A percentile compares a stretch with the other conserved stretches of the same genome.
phyloP scores from a whole-genome alignment of 2,797 vertebrate species.

The Salarias fasciatus region DNA sequence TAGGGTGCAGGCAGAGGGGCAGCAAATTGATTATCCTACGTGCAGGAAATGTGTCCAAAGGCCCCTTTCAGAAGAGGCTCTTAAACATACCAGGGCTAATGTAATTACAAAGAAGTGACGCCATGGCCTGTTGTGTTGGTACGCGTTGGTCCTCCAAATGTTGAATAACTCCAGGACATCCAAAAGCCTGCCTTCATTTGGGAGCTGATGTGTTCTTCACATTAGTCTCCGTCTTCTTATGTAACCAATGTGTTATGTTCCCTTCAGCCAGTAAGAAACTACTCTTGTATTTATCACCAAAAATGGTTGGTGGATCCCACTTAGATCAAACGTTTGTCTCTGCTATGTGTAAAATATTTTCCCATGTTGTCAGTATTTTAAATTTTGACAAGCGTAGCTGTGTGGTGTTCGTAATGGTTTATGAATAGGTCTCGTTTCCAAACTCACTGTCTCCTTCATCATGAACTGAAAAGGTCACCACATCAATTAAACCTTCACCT shows the following conservation, averaged over 20 bases:
- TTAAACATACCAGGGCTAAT: constrained; percentile 69
- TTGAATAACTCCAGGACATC: constrained; percentile 50
- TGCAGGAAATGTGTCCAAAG: constrained; percentile 68
- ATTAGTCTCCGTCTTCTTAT: constrained; percentile 49
- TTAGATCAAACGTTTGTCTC: too few relatives aligned
- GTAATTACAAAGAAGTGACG: constrained; percentile 63
- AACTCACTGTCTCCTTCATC: background rate
- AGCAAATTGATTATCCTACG: constrained; percentile 72
- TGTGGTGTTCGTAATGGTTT: too few relatives aligned
- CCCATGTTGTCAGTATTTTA: too few relatives aligned
- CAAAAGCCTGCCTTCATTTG: constrained; percentile 46
- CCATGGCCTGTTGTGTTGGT: constrained; percentile 48
- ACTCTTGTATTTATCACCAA: constrained; percentile 32
- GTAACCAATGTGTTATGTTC: constrained; percentile 44
- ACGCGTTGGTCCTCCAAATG: constrained; percentile 46
- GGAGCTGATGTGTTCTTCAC: constrained; percentile 42
- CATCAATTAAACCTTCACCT: constrained; percentile 57
- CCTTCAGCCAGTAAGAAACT: constrained; percentile 34
- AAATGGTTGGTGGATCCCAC: constrained; percentile 16
- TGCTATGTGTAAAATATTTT: too few relatives aligned
- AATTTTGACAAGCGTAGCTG: too few relatives aligned
- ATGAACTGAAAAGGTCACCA: constrained; percentile 58
- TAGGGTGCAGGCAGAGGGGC: constrained; percentile 51
- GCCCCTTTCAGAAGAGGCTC: constrained; percentile 54
- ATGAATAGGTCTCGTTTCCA: too few relatives aligned